Percentiles rank a stretch among this genome's conserved stretches.
Conservation (phyloP, 2,113 vertebrate species). For the Aythya baeri region DNA sequence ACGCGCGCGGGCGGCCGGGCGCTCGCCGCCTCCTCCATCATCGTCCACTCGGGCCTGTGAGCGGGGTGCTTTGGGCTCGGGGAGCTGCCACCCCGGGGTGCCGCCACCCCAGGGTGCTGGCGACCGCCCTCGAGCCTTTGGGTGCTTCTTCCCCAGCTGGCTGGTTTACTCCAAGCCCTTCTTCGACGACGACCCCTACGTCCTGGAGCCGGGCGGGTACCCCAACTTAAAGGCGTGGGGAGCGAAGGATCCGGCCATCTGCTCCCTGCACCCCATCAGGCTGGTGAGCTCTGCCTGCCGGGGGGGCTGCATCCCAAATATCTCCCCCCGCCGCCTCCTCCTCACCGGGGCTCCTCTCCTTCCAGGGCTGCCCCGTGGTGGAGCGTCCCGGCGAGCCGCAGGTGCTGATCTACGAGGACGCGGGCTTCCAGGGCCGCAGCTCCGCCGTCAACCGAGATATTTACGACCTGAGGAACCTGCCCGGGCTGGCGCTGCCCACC, state of each 20-base stretch:
- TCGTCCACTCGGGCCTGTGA: constrained; percentile 93
- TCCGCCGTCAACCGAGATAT: constrained; percentile 83
- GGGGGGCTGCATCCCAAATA: neutral
- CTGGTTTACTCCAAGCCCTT: constrained; percentile 89
- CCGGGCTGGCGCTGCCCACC: constrained; percentile 73
- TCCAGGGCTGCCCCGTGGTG: constrained; percentile 88
- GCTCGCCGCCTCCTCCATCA: constrained; percentile 86
- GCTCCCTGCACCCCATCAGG: constrained; percentile 89
- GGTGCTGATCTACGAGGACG: constrained; percentile 85
- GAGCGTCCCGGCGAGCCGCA: constrained; percentile 86
- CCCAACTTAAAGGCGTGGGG: constrained; percentile 87
- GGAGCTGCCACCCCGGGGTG: fast-evolving
- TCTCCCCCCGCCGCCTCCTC: neutral
- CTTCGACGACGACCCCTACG: constrained; percentile 86
- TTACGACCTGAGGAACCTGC: constrained; percentile 81
- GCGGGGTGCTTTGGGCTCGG: neutral
- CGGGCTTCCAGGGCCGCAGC: constrained; percentile 84
- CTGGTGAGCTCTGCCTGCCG: constrained; percentile 77
- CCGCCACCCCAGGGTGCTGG: neutral
- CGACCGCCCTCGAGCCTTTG: neutral
- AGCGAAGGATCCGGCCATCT: constrained; percentile 82
- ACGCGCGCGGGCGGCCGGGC: constrained; percentile 79
- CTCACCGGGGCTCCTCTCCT: constrained; percentile 38
- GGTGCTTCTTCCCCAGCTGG: constrained; percentile 81
- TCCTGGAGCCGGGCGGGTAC: constrained; percentile 92